Evolutionary conservation across 2,113 vertebrate species (phyloP), one percentile per base, ranked within the genome.

Genomic region (Peucedramus taeniatus): DNA sequence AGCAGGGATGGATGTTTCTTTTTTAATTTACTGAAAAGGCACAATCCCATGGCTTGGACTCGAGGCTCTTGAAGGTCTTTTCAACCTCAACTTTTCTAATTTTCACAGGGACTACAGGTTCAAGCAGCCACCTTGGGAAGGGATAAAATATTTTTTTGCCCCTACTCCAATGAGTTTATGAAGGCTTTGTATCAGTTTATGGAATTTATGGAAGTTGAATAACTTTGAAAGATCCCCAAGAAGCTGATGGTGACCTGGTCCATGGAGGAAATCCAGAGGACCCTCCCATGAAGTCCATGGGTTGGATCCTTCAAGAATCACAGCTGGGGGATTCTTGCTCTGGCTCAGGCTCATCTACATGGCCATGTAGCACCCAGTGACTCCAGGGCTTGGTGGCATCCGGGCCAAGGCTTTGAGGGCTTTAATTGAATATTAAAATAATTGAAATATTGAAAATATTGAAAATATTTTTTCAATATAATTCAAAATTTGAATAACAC

Each of bases 11-110:
- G 60, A 94, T 54, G 66, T 54, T 90, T 82, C 87, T 54, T 61
- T 96, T 96, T 80, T 91, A 96, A 97, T 96, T 95, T 82, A 56
- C 80, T 40, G 64, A 37, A 96, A 71, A 93, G 39, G 66, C 60
- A 63, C 84, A 9, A 64, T 57, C 61, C 90, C 6, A 47, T n/a
- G 17, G 37, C 49, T 56, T 63, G 63, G 42, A 11, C 76, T 42
- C 2, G 1, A 47, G 63, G 40, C 51, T 49, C 54, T 28, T 66
- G 56, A 91, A 91, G 89, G 82, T 74, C 60, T 76, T 69, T 75
- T 39, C 56, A 63, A 1, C 37, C 44, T 63, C n/a, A 39, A 23
- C 28, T 82, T 81, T 37, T 44, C 23, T 63, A 20, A 11, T 22
- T 83, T 91, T 83, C 77, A 44, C 53, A n/a, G 74, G 77, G 30